These are phyloP conservation scores for Caenorhabditis elegans DNA, from an alignment of 1,140 invertebrate genomes.

Conservation along the genomic window WBcel235 BX284603.4:13027501-13028000, in stretches of 20 bases:
- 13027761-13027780: slow-evolving; percentile 64
- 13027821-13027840: slow-evolving; percentile 48
- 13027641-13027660: no score
- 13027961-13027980: no score
- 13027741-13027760: slow-evolving; percentile 60
- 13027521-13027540: no score
- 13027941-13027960: no score
- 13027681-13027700: slow-evolving; percentile 35
- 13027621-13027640: no score
- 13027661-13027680: no score
- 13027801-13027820: slow-evolving; percentile 55
- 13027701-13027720: slow-evolving; percentile 7
- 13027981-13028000: no score
- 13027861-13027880: not conserved
- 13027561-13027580: no score
- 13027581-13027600: no score
- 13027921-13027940: not conserved
- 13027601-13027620: no score
- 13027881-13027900: not conserved
- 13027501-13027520: no score
- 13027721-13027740: slow-evolving; percentile 54
- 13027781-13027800: slow-evolving; percentile 63
- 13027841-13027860: slow-evolving; percentile 46
- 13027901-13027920: slow-evolving; percentile 13
- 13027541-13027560: no score